Base-by-base conservation (phyloP, 2,888 invertebrate species). In the Rhagium mordax region DNA sequence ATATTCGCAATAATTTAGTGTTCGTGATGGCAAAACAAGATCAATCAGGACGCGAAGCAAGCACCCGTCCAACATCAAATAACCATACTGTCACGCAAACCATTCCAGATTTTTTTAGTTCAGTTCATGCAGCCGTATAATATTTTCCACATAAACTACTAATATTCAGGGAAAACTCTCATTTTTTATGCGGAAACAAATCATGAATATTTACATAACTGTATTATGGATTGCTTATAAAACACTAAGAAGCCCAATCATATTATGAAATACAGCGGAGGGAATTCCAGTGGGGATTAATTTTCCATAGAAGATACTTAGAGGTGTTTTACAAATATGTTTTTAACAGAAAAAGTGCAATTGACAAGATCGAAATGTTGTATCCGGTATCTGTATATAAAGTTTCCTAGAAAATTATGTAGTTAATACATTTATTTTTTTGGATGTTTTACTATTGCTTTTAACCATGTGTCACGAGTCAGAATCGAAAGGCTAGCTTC, bases 21-120 rank as follows among this genome's bases (percentile, higher is more conserved):
- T 81, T 81, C 81, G 80, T 81, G 81, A 81, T 79, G 76, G 78
- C 59, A 71, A 72, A 70, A 71, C 70, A 70, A 81, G 81, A 81
- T 81, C 81, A 81, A 81, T 81, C 81, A 81, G 81, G 80, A 80
- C 77, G 79, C 75, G 73, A 74, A 75, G 78, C 75, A 70, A 79
- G 76, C 79, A 76, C 74, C 74, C 72, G 75, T 74, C 75, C 70
- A 76, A 78, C 77, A 78, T 78, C 77, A 75, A 74, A 80, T 71
- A 75, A 76, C 75, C 72, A 71, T 72, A 69, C 57, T 48, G 68
- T 71, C 80, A 80, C 80, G 80, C 80, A 69, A 80, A 70, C 72
- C 15, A 33, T 65, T 65, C 49, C 68, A 10, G 10, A 41, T 59
- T 60, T 60, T 60, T 69, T 61, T 53, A 16, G 20, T 53, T 53